Conservation (phyloP, 1,140 invertebrate species). For the Lepidostoma basale region DNA sequence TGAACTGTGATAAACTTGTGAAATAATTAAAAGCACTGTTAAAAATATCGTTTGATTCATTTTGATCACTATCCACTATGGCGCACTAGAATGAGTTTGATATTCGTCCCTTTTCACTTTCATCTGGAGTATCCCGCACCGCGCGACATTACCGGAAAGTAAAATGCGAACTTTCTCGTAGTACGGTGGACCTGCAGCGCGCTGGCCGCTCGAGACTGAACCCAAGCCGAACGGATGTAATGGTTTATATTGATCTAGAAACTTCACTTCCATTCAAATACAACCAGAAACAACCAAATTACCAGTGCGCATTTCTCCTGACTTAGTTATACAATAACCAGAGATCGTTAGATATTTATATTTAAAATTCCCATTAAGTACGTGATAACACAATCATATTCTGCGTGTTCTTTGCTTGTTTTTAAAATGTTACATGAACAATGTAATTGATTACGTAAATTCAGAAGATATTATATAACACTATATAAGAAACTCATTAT, state of each 20-base stretch:
- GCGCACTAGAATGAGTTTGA: neutral
- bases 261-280: no score
- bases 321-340: no score
- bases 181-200: conserved; percentile 15
- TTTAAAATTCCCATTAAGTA: no score
- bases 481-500: no score
- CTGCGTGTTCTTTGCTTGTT: no score
- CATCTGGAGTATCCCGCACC: neutral
- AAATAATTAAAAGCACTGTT: neutral
- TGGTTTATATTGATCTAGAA: conserved; percentile 41
- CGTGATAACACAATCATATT: no score
- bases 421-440: no score
- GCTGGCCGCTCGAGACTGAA: conserved; percentile 44
- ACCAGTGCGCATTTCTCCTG: no score
- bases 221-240: conserved; percentile 29
- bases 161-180: neutral
- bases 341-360: no score
- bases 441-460: no score
- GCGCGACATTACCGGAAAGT: neutral
- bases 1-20: conserved; percentile 1
- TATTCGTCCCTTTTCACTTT: conserved; percentile 2
- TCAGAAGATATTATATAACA: no score
- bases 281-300: no score
- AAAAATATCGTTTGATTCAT: conserved; percentile 2
- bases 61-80: neutral